Base-by-base conservation (phyloP, 2,888 invertebrate genomes). In the Aporophyla nigra region DNA sequence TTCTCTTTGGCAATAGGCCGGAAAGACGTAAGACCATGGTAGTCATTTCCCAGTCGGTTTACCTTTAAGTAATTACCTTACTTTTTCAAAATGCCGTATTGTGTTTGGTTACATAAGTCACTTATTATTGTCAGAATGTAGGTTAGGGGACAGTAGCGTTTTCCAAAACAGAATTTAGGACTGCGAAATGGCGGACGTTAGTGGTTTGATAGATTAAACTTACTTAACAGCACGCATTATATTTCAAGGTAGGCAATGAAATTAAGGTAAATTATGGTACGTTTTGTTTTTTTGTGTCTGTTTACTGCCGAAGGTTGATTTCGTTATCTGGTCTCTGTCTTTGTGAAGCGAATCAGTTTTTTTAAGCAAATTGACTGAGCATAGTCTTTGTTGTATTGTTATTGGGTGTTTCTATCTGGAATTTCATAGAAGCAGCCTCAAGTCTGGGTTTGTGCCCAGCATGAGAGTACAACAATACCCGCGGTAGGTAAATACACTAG, bases 81-180 rank as follows among this genome's bases (percentile, higher is more conserved):
- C 85, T 79, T 87, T 72, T 79, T 58, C 54, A 71, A 79, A 85
- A 87, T 63, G 76, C 66, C 14, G 71, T 78, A 85, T 86, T 88
- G 83, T 86, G 79, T 75, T 78, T 74, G 27, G 73, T 87, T 87
- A 72, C 80, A 77, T 87, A 87, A 88, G 62, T 80, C 71, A 59
- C 67, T 84, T 81, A 85, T 80, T 80, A 75, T 68, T 78, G 76
- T 76, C 70, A 79, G 85, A 86, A 87, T 85, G 81, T 89, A 81
- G 86, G 89, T 86, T 84, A 80, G 27, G 63, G 75, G 76, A 80
- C 71, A 79, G 71, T 62, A 70, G 59, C 63, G 71, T 78, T 78
- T 82, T 74, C 74, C 71, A 61, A 79, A 85, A 85, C 71, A 66
- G 49, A 63, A 33, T 77, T 79, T 76, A 68, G 43, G 56, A 68